phyloP scores from a whole-genome alignment of 2,797 vertebrate genomes.

The Fratercula arctica region DNA sequence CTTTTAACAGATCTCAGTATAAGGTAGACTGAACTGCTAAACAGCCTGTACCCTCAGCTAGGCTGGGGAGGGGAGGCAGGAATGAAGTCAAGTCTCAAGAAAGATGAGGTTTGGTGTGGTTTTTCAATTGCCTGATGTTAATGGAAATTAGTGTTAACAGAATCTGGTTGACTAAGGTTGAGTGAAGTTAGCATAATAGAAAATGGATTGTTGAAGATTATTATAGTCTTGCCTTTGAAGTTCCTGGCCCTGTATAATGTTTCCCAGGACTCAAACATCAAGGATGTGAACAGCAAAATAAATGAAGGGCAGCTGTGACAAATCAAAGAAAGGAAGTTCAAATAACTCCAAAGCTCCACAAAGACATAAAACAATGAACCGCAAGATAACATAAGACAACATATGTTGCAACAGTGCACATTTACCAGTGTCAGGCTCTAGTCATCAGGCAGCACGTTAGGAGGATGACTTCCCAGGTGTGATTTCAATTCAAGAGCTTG shows the following conservation, averaged over 20 bases:
- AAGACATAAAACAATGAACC: neutral
- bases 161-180: neutral
- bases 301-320: conserved; percentile 22
- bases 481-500: neutral
- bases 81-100: neutral
- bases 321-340: conserved; percentile 19
- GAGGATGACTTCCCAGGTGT: neutral
- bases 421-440: neutral
- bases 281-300: neutral
- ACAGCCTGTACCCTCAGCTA: neutral
- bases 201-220: neutral
- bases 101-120: neutral
- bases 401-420: neutral
- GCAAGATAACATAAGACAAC: neutral
- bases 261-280: conserved; percentile 8
- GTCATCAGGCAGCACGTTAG: neutral
- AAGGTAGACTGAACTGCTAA: neutral
- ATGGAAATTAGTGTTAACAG: neutral
- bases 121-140: neutral
- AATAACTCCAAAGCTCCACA: neutral
- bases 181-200: neutral
- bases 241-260: neutral
- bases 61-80: neutral
- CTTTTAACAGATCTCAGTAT: neutral
- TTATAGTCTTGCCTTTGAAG: conserved; percentile 6